Conservation (phyloP, 2,797 vertebrate species). For the Micropoecilia bifurca region DNA sequence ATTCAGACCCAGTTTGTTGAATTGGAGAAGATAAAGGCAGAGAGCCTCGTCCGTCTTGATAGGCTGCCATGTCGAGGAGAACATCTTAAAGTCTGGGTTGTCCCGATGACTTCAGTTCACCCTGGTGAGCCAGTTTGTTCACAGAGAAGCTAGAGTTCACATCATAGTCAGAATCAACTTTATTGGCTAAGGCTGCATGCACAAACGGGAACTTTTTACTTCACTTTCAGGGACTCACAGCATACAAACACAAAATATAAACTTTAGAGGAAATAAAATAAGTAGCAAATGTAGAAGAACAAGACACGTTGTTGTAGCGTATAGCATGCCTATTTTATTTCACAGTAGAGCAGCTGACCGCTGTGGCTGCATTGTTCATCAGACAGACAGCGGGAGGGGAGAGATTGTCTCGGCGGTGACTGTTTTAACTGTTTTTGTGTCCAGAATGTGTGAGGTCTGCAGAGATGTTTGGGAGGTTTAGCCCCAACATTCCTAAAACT, state of each 20-base stretch:
- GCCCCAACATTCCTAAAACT: too few species aligned
- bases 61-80: not conserved
- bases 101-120: not conserved
- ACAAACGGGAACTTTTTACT: not conserved
- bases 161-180: not conserved
- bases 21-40: not conserved
- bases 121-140: not conserved
- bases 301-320: not conserved
- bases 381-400: not conserved
- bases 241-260: too few species aligned
- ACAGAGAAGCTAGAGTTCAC: not conserved
- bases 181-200: not conserved
- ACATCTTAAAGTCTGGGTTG: not conserved
- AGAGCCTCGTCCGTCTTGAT: not conserved
- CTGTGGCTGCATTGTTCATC: not conserved
- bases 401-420: not conserved
- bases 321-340: not conserved
- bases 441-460: not conserved
- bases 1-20: not conserved
- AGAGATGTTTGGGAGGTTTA: not conserved
- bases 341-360: not conserved
- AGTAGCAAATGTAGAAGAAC: too few species aligned
- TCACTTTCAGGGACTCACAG: too few species aligned
- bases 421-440: not conserved
- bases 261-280: too few species aligned